Base-by-base conservation (phyloP, 2,888 invertebrate genomes). In the Acronicta alni region DNA sequence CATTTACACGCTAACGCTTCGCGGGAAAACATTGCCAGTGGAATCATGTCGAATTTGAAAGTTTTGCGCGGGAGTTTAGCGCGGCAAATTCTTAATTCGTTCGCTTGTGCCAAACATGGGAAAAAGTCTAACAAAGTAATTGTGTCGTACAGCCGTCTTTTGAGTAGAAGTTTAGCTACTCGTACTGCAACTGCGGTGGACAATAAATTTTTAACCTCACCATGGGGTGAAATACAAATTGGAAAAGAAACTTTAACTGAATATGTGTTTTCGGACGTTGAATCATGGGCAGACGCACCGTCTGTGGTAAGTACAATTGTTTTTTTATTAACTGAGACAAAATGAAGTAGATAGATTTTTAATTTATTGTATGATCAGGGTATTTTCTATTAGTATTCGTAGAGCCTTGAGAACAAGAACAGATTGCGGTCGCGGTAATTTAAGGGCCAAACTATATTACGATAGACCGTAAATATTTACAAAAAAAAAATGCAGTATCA, bases 171-270 rank as follows among this genome's bases (percentile, higher is more conserved):
- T 66, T 77, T 89, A 44, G 86, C 89, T 43, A 92, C 91, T 56
- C 88, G 90, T 72, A 80, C 88, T 35, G 90, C 87, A 14, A 83
- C 89, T 14, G 86, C 84, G 43, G 74, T 84, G 26, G 90, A 92
- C 35, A 82, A 62, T 62, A 91, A 92, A 72, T 79, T 75, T 68
- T 78, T 93, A 70, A 86, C 78, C 57, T 93, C 94, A 32, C 85
- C 89, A 52, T 95, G 95, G 81, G 95, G 95, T 67, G 92, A 95
- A 70, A 91, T 95, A 23, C 87, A 92, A 69, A 87, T 95, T 60
- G 95, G 95, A 0, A 94, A 95, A 45, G 93, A 95, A 81, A 93
- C 95, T 49, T 82, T 96, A 56, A 95, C 95, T 23, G 95, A 96
- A 37, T 93, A 93, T 84, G 87, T 96, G 56, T 96, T 95, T 89